Evolutionary conservation across 2,888 invertebrate species (phyloP), one percentile per base, ranked within the genome.

Genomic region (Syrphus vitripennis): DNA sequence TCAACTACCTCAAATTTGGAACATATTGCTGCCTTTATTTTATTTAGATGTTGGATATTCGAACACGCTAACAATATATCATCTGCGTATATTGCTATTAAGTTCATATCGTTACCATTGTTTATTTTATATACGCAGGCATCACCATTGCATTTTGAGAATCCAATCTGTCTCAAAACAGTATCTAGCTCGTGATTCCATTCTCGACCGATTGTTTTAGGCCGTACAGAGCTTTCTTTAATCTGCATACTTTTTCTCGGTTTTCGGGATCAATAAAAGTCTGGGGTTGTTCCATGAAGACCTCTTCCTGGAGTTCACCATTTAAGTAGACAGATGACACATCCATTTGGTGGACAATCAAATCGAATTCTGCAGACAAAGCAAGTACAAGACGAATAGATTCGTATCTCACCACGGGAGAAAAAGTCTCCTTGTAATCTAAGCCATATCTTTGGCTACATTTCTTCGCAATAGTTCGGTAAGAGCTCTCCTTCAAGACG

Each of bases 361-460:
- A 26, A 5, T 26, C 26, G 26, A 26, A 26, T 26, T 26, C 26
- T 26, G 26, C 26, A 26, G 26, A 26, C 26, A 26, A 26, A 26
- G 26, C 26, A 26, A 26, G 26, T 3, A 26, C 26, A 26, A 26
- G 26, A 26, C 26, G 26, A 26, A 26, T 26, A 26, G 26, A 26
- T 5, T 26, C 26, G 26, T 26, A 26, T 26, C 45, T 61, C 7
- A 69, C 26, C 1, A 83, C 71, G 16, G 83, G 75, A 0, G 70
- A 50, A 57, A 75, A 79, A 9, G 40, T 83, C n/a, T 83, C 79
- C 4, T 65, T 26, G 5, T 65, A 79, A 19, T 83, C 69, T 4
- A 71, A 12, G 4, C 67, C 67, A 19, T 14, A 59, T n/a, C 21
- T 26, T 26, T 76, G n/a, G 79, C 42, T 53, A 14, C 40, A 76